Evolutionary conservation across 1,140 invertebrate genomes (phyloP).

Genomic region (Stenopsyche tienmushanensis): DNA sequence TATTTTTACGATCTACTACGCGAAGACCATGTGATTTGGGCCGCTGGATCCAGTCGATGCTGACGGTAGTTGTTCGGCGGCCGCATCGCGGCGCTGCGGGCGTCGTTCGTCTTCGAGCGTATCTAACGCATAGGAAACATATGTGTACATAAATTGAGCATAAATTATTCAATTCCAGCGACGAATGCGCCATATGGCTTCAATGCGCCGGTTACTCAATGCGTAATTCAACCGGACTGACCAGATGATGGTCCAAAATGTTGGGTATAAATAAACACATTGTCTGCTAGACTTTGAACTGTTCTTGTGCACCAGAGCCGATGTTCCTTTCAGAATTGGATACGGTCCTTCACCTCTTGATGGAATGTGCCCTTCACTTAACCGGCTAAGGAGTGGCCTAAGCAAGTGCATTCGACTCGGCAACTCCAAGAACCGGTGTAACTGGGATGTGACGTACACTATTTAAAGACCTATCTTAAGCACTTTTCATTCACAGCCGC

Average conservation of each 20-base stretch:
- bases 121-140: not conserved
- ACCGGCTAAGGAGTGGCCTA: conserved; percentile 2
- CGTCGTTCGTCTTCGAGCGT: too few species aligned
- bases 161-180: too few species aligned
- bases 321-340: not conserved
- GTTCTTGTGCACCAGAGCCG: not conserved
- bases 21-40: too few species aligned
- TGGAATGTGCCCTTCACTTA: conserved; percentile 25
- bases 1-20: too few species aligned
- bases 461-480: not conserved
- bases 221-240: not conserved
- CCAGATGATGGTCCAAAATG: not conserved
- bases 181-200: too few species aligned
- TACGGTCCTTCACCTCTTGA: conserved; percentile 18
- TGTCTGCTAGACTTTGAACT: too few species aligned
- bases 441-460: not conserved
- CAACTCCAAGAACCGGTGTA: too few species aligned
- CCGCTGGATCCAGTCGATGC: too few species aligned
- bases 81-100: too few species aligned
- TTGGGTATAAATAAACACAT: not conserved
- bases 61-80: too few species aligned
- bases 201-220: too few species aligned
- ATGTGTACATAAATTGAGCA: too few species aligned
- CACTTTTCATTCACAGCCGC: not conserved
- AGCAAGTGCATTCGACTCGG: conserved; percentile 18